Evolutionary conservation across 2,113 vertebrate species (phyloP), one percentile per base, ranked within the genome.

Genomic region (Chionodraco myersi): DNA sequence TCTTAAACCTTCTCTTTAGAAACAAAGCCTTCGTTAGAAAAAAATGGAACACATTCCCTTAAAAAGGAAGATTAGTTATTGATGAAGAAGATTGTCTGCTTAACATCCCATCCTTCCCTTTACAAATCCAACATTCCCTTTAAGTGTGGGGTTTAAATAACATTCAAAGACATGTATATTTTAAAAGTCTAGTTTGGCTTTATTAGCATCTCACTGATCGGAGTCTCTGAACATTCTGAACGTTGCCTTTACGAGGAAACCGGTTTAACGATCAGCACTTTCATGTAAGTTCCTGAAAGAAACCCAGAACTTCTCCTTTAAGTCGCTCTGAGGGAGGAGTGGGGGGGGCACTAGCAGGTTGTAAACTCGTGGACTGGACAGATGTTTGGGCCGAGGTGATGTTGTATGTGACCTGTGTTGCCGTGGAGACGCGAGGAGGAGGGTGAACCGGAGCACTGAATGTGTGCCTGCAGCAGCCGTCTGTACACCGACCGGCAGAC

Each of bases 391-490:
- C 34, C 4, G 82, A 75, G 88, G 66, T 4, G 59, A 83, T 88
- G 91, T 82, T 87, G 77, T 88, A 78, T 49, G 80, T 90, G 85
- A 83, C 73, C 83, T 75, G 80, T 4, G 87, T 87, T 91, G 89
- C 84, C 65, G 10, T 73, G 86, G 81, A 87, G 73, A 82, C 6
- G n/a, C 9, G 71, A 79, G 65, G 87, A 66, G 62, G 66, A 79
- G 66, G 75, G 59, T 48, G 80, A 79, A 64, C 44, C 54, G 72
- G 75, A 90, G 87, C 78, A 84, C 89, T 89, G 80, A 88, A 75
- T 80, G 89, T 85, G 86, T 88, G 74, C 80, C 90, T 88, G 85
- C 84, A 85, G 86, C 90, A 82, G 82, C 88, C 80, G 80, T 70
- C 72, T 75, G 75, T 58, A 72, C 63, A 62, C 69, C 1, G 58